Base-by-base conservation (phyloP, 2,888 invertebrate genomes). In the Liodrosophila aerea region DNA sequence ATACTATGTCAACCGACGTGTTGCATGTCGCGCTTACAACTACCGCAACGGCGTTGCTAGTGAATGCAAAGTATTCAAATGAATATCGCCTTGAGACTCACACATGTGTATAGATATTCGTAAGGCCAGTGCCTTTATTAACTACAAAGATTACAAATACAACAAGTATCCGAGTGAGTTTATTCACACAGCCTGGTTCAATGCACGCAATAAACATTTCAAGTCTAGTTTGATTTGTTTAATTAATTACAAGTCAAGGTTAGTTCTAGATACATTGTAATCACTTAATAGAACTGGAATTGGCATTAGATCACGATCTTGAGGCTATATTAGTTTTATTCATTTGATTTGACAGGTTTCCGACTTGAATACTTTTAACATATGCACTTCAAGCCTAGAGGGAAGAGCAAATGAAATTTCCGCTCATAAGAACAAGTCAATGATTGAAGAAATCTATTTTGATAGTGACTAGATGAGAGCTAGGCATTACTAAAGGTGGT, bases 181-280 rank as follows among this genome's bases (percentile, higher is more conserved):
- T 22, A 22, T 22, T 22, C 22, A 22, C 5, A 22, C 22, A 22
- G 12, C 29, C 16, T 43, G 45, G 83, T 76, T 83, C 73, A 76
- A 63, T 62, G 76, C 37, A 54, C 77, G 44, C 70, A 51, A 58
- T 52, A 70, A 62, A 39, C 16, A 11, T 18, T 49, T 68, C 82
- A 74, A 67, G 73, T 67, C 50, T 58, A 64, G 57, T 76, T 81
- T 70, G 53, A 76, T 84, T 76, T 50, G 45, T 43, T 27, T 33
- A 40, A 36, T 60, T 54, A 57, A 77, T 76, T 73, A 57, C n/a
- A 8, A 16, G 0, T 29, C 73, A 83, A 83, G 84, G 84, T 69
- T 45, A 15, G 7, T 4, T 34, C 37, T 18, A 15, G 15, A 4
- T 22, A 22, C 22, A 22, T 4, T 22, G 2, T 22, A 4, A 22